Evolutionary conservation across 2,888 invertebrate genomes (phyloP), one percentile per base, ranked within the genome.

Genomic region (Boloria euphrosyne): DNA sequence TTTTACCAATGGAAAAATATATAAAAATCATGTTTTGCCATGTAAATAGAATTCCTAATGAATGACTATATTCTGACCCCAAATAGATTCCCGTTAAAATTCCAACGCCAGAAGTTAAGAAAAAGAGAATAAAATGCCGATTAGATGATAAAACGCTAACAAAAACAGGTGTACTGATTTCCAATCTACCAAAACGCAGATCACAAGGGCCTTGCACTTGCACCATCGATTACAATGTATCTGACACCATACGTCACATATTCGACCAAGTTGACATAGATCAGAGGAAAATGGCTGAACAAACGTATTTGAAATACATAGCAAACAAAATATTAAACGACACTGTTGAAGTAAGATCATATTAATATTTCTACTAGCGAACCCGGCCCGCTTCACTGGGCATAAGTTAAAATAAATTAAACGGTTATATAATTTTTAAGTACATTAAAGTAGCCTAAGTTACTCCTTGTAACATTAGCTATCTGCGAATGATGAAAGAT

Each of bases 221-320:
- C 70, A 82, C 89, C 1, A 66, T 89, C 1, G 90, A 91, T 62
- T 71, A 85, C 0, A 87, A 90, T 59, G 65, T 91, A 59, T 89
- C 90, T 0, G 91, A 91, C 14, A 89, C 90, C 0, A 87, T 92
- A 46, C 82, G 87, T 13, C 89, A 84, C 68, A 90, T 92, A 75
- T 90, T 92, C 67, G 86, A 91, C 60, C 89, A 91, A 80, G 90
- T 91, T 0, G 88, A 90, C 68, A 79, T 81, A 4, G 87, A 89
- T 38, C 89, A 92, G 68, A 78, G 87, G 13, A 87, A 86, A 73
- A 72, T 83, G 71, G 88, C 88, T 14, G 91, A 92, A 76, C 75
- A 83, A 14, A 78, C 85, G 0, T 91, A 90, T 66, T 69, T 90
- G 59, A 91, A 89, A 72, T 84, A 85, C 70, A 89, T 92, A 55